Conservation (phyloP, 2,888 invertebrate genomes). For the Oxyscelio sp. region DNA sequence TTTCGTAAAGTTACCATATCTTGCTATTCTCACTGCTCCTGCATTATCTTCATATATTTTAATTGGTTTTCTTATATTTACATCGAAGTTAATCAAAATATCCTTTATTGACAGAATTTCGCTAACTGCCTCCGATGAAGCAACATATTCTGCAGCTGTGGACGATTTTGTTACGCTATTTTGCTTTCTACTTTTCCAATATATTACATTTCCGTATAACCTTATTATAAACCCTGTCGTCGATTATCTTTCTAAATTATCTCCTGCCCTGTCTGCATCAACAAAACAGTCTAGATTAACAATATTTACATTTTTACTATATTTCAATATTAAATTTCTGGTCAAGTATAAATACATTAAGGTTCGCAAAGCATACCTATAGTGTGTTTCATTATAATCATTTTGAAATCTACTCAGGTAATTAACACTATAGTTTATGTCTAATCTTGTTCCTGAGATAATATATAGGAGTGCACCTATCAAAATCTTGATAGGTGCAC, state of each 20-base stretch:
- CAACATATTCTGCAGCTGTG: constrained; percentile 79
- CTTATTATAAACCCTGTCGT: constrained; percentile 77
- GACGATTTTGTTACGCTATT: constrained; percentile 38
- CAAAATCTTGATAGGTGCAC: constrained; percentile 56
- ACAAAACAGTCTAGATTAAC: constrained; percentile 57
- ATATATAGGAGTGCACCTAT: constrained; percentile 61
- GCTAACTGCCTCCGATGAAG: constrained; percentile 71
- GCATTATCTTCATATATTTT: too few relatives aligned
- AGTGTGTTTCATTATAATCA: neutral
- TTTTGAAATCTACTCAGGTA: constrained; percentile 65
- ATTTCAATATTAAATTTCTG: constrained; percentile 52
- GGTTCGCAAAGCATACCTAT: neutral
- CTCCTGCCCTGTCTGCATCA: constrained; percentile 61
- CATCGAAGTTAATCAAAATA: too few relatives aligned
- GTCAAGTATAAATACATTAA: constrained; percentile 53
- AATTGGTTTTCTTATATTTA: too few relatives aligned
- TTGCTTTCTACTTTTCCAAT: constrained; percentile 51
- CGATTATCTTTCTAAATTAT: constrained; percentile 53
- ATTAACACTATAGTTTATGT: constrained; percentile 60
- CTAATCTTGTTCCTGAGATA: constrained; percentile 52
- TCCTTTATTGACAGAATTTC: too few relatives aligned
- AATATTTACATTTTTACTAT: constrained; percentile 9
- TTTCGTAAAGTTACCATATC: too few relatives aligned
- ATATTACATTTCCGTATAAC: constrained; percentile 66
- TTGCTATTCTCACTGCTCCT: too few relatives aligned